Conservation (phyloP, 2,888 invertebrate species). For the Campoplex capitator region DNA sequence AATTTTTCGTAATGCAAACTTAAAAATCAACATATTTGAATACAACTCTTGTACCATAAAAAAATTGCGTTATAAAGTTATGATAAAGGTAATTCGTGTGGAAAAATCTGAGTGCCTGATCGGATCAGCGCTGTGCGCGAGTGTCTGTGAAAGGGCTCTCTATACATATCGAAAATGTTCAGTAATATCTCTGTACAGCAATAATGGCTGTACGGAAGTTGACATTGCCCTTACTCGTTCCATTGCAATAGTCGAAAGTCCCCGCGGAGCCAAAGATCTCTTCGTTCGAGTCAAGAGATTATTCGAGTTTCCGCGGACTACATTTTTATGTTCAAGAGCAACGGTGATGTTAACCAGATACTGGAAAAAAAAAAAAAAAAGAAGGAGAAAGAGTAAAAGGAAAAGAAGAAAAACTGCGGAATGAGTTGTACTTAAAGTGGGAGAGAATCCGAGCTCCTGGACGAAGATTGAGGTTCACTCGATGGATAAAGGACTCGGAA, state of each 20-base stretch:
- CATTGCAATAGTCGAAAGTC: constrained; percentile 53
- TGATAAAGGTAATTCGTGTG: not conserved
- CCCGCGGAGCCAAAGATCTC: constrained; percentile 48
- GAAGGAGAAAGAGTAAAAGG: not conserved
- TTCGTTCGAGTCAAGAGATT: constrained; percentile 58
- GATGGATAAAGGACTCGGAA: constrained; percentile 52
- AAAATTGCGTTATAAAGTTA: not conserved
- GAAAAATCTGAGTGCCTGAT: not conserved
- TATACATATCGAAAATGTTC: not conserved
- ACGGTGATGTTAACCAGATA: constrained; percentile 33
- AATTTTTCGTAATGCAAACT: not conserved
- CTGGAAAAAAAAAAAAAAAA: constrained; percentile 8
- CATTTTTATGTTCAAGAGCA: constrained; percentile 46
- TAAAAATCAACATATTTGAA: not conserved
- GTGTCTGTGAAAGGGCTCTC: not conserved
- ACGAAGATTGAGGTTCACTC: constrained; percentile 61
- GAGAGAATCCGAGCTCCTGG: constrained; percentile 38
- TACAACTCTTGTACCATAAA: not conserved
- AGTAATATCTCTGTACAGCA: constrained; percentile 18
- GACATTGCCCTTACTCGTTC: constrained; percentile 10
- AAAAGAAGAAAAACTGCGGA: constrained; percentile 5
- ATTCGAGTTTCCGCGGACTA: constrained; percentile 60
- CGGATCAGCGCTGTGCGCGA: not conserved
- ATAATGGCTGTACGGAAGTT: constrained; percentile 14
- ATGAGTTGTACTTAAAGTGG: constrained; percentile 18